Percentiles rank a stretch among this genome's conserved stretches.
These are phyloP conservation scores for Campaea margaritaria DNA, from an alignment of 2,888 invertebrate genomes.

Conservation along the genomic window DNA sequence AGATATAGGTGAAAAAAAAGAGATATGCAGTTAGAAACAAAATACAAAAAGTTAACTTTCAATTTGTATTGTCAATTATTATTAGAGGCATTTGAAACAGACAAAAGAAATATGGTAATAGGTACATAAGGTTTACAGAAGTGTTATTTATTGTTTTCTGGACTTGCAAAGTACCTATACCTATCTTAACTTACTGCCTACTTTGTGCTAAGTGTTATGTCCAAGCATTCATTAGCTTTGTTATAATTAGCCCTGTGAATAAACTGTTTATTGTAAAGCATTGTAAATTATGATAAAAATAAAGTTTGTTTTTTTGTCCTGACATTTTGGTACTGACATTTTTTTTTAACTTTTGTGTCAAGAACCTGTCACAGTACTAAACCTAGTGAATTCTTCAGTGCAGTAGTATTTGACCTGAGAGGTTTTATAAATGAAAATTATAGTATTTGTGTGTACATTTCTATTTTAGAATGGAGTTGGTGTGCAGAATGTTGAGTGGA, in stretches of 20 bases:
- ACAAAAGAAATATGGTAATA: no score
- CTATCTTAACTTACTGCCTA: no score
- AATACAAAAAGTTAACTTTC: no score
- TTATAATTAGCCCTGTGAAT: no score
- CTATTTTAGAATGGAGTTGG: conserved; percentile 36
- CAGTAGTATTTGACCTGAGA: conserved; percentile 30
- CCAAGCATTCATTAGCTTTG: neutral
- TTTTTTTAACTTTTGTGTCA: conserved; percentile 60
- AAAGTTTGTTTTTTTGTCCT: conserved; percentile 30
- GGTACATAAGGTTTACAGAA: no score
- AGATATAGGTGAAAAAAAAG: no score
- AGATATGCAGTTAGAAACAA: no score
- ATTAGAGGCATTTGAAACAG: no score
- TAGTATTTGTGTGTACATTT: conserved; percentile 24
- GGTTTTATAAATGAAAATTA: conserved; percentile 24
- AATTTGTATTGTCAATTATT: no score
- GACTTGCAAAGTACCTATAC: no score
- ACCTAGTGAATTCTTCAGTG: conserved; percentile 16
- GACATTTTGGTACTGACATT: conserved; percentile 39
- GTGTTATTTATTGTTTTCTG: no score
- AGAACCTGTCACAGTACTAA: conserved; percentile 53
- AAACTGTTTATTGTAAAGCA: neutral
- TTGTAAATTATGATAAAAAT: conserved; percentile 2
- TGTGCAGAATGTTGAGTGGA: conserved; percentile 33
- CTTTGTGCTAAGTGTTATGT: no score